Percentiles rank a stretch among this genome's conserved stretches.
Evolutionary conservation across 1,140 invertebrate genomes (phyloP).

Genomic region (Riptortus pedestris): DNA sequence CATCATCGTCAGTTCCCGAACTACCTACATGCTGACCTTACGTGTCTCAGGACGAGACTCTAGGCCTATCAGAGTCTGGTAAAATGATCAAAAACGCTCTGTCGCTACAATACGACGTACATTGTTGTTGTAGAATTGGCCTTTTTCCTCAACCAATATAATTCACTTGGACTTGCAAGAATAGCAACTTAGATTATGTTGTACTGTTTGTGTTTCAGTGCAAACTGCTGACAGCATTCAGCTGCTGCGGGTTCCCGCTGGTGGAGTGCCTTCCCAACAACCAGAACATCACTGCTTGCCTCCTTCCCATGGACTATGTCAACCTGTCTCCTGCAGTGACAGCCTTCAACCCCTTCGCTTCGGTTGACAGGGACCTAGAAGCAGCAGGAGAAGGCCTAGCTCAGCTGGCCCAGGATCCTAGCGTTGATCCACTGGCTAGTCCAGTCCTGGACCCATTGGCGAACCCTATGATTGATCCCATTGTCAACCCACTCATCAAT

Average conservation of each 20-base stretch:
- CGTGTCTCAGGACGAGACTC: too few relatives aligned
- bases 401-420: background rate
- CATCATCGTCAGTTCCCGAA: too few relatives aligned
- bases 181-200: too few relatives aligned
- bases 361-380: background rate
- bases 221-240: background rate
- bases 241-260: slow-evolving; percentile 8
- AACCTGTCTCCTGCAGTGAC: background rate
- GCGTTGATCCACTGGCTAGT: background rate
- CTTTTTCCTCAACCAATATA: too few relatives aligned
- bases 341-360: background rate
- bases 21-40: too few relatives aligned
- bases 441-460: background rate
- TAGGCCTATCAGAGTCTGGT: too few relatives aligned
- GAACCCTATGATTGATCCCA: background rate
- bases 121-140: too few relatives aligned
- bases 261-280: background rate
- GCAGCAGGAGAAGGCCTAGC: background rate
- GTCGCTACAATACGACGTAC: too few relatives aligned
- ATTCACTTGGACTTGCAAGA: too few relatives aligned
- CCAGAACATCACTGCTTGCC: background rate
- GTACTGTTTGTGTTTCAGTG: slow-evolving; percentile 5
- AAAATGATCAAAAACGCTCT: too few relatives aligned
- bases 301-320: background rate
- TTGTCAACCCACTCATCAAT: background rate